These are phyloP conservation scores for Thryonomys swinderianus DNA, from an alignment of 2,113 vertebrate genomes.

Conservation along the genomic window DNA sequence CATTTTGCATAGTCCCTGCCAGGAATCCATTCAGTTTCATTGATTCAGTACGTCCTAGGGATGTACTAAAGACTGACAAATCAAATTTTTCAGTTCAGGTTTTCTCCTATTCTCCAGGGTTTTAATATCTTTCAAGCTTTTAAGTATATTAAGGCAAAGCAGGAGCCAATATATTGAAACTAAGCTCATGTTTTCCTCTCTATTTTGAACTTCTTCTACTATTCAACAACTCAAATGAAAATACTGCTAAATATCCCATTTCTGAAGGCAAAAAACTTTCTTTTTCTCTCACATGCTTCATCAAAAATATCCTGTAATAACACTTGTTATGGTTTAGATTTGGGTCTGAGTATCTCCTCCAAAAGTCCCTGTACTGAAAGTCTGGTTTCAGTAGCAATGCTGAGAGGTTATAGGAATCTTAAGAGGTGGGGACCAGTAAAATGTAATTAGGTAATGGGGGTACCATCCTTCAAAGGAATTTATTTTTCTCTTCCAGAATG, in stretches of 20 bases:
- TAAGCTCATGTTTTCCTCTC: background rate
- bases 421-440: background rate
- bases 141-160: background rate
- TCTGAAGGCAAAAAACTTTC: background rate
- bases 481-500: background rate
- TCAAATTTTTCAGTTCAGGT: background rate
- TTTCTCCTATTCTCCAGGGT: background rate
- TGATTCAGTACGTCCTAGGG: background rate
- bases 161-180: background rate
- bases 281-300: background rate
- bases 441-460: background rate
- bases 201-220: background rate
- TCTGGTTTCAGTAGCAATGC: background rate
- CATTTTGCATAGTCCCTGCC: background rate
- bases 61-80: background rate
- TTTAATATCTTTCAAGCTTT: background rate
- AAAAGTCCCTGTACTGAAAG: background rate
- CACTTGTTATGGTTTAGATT: background rate
- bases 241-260: background rate
- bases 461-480: background rate
- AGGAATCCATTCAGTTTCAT: background rate
- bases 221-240: background rate
- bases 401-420: background rate
- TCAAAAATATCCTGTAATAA: background rate
- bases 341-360: background rate